A percentile compares a stretch with the other conserved stretches of the same genome.
phyloP scores from a whole-genome alignment of 2,797 vertebrate species.

The Mastacembelus armatus region DNA sequence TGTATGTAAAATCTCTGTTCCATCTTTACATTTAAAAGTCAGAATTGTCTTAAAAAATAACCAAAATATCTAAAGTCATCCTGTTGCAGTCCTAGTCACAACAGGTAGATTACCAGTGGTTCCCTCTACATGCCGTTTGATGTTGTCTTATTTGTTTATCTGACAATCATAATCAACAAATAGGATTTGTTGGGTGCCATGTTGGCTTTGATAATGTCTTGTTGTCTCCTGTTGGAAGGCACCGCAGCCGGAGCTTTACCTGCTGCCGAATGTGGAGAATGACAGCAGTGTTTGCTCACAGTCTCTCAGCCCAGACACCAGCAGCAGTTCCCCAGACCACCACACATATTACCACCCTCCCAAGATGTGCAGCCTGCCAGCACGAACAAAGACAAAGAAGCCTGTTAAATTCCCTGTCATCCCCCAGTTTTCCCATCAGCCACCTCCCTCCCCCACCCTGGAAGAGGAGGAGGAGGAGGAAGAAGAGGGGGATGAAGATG shows the following conservation, averaged over 20 bases:
- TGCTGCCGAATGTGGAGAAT: constrained; percentile 83
- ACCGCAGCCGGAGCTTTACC: constrained; percentile 91
- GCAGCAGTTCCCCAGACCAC: constrained; percentile 72
- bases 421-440: constrained; percentile 73
- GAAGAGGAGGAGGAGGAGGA: constrained; percentile 68
- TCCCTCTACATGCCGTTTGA: background rate
- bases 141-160: too few relatives aligned
- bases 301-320: constrained; percentile 79
- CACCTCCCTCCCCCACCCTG: constrained; percentile 63
- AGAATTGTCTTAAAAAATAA: background rate
- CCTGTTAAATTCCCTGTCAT: constrained; percentile 78
- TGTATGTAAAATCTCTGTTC: constrained; percentile 81
- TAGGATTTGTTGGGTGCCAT: too few relatives aligned
- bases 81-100: background rate
- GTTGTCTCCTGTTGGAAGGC: constrained; percentile 78
- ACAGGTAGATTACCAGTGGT: background rate
- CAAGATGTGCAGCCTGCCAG: constrained; percentile 68
- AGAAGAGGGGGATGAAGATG: constrained; percentile 54
- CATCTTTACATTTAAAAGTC: background rate
- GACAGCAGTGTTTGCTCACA: constrained; percentile 82
- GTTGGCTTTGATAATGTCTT: background rate
- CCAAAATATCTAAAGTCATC: too few relatives aligned
- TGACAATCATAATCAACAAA: too few relatives aligned
- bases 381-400: constrained; percentile 78
- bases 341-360: constrained; percentile 66